Base-by-base conservation (phyloP, 2,797 vertebrate species). In the Sebastes matsubarae region DNA sequence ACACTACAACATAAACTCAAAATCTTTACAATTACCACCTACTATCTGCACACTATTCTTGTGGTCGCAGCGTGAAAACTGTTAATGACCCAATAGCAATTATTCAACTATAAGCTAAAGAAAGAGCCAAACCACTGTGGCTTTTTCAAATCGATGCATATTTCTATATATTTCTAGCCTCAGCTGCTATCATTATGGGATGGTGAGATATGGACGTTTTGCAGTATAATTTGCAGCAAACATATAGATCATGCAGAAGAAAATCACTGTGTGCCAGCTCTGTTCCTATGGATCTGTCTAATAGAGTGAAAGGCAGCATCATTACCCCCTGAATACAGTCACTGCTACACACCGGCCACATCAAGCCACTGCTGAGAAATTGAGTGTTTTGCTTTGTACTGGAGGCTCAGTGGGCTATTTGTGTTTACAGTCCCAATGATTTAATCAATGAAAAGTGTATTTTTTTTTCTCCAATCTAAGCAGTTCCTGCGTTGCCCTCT, bases 301-400 rank as follows among this genome's bases (percentile, higher is more conserved):
- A 86, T 79, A 73, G 65, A 83, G 68, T 84, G 70, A 80, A 78
- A 83, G 73, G 69, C 67, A 50, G 58, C 68, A 72, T 81, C 72
- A 86, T 88, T 84, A 84, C 29, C 72, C 72, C 24, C 59, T 4
- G 50, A 89, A 75, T 79, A 50, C 65, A 84, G 80, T 66, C 79
- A 46, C 77, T 14, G 81, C 87, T 80, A 29, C 81, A 77, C 57
- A 68, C 32, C 9, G 38, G 67, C 70, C 71, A 64, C 77, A 79
- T 84, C 80, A 81, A 87, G 38, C 76, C 76, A 77, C 89, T 68
- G 78, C 87, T 91, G 89, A 78, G 85, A 87, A 81, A 77, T 74
- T 83, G 77, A 92, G 75, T 88, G 83, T 85, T 88, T 86, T 74
- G 32, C 88, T 87, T 90, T 87, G 77, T 75, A 59, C 82, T 38